Conservation (phyloP, 1,140 invertebrate species). For the Bradynema listronoti region DNA sequence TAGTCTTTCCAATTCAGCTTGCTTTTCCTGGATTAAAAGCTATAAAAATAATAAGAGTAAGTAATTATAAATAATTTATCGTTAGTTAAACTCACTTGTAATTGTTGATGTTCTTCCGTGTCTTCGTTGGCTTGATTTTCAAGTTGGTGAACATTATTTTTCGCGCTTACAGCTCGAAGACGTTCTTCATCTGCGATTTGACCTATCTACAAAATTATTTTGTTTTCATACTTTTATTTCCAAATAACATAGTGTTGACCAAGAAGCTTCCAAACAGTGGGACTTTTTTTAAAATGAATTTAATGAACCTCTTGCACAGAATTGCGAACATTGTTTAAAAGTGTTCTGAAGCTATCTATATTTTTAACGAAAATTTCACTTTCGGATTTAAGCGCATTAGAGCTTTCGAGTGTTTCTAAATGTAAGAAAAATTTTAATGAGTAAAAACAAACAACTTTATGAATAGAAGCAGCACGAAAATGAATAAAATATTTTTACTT, state of each 20-base stretch:
- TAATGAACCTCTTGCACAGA: slow-evolving; percentile 6
- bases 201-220: background rate
- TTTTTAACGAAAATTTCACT: slow-evolving; percentile 3
- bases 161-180: slow-evolving; percentile 5
- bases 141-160: background rate
- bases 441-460: background rate
- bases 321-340: background rate
- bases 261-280: background rate
- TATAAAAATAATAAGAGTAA: background rate
- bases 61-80: background rate
- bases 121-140: background rate
- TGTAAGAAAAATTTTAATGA: no score
- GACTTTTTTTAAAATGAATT: background rate
- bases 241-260: background rate
- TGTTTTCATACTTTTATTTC: background rate
- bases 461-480: background rate
- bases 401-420: no score
- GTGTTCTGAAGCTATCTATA: slow-evolving; percentile 1
- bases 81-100: background rate
- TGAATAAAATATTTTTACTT: background rate
- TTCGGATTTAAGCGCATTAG: slow-evolving; percentile 5
- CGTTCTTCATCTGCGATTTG: slow-evolving; percentile 3
- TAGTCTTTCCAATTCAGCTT: slow-evolving; percentile 7
- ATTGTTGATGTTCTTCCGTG: slow-evolving; percentile 1
- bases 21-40: slow-evolving; percentile 4